Conservation (phyloP, 2,888 invertebrate species). For the Eristalinus sepulchralis region DNA sequence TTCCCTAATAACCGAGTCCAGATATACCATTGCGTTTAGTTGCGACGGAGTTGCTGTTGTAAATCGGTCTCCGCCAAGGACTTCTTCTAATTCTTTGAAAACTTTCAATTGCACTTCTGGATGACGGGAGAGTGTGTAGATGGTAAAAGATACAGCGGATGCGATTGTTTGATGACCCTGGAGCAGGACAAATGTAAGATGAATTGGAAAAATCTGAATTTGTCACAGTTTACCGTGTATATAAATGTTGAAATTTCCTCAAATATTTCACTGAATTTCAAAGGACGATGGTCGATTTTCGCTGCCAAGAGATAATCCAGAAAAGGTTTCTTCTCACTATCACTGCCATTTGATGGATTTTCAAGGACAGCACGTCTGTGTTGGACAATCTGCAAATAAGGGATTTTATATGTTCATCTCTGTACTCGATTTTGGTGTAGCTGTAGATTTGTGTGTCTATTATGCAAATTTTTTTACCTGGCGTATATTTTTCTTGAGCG, state of each 20-base stretch:
- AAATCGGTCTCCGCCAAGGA: conserved; percentile 79
- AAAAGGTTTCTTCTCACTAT: conserved; percentile 73
- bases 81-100: conserved; percentile 80
- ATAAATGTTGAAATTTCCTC: conserved; percentile 78
- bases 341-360: neutral
- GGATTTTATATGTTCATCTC: neutral
- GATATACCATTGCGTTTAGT: conserved; percentile 75
- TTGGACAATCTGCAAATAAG: conserved; percentile 71
- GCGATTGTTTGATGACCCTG: conserved; percentile 84
- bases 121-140: conserved; percentile 82
- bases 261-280: conserved; percentile 75
- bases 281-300: conserved; percentile 74
- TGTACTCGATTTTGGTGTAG: neutral
- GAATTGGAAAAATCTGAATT: neutral
- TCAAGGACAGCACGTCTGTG: conserved; percentile 69
- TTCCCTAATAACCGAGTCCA: conserved; percentile 76
- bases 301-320: conserved; percentile 75
- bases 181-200: too few species aligned
- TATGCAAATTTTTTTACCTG: conserved; percentile 16
- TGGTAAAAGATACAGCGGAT: conserved; percentile 82
- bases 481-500: conserved; percentile 17
- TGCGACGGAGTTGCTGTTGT: conserved; percentile 72
- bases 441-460: neutral
- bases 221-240: conserved; percentile 74
- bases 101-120: conserved; percentile 82